Evolutionary conservation across 2,113 vertebrate species (phyloP).

Genomic region (Pelodiscus sinensis): DNA sequence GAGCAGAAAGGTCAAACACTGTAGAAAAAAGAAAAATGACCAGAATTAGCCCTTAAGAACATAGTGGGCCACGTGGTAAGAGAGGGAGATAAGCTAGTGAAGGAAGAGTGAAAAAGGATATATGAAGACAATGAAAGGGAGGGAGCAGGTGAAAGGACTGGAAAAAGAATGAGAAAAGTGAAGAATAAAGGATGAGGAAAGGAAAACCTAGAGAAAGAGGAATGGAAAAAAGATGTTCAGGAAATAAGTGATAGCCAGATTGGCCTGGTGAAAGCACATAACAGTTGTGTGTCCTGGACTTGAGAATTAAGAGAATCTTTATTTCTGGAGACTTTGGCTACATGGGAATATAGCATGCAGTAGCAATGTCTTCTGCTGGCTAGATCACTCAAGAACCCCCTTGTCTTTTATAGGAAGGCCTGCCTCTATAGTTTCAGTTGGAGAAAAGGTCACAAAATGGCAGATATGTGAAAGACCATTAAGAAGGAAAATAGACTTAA

Average conservation of each 20-base stretch:
- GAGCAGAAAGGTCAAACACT: neutral
- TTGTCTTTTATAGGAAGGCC: neutral
- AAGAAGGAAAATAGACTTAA: neutral
- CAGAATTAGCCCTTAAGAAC: neutral
- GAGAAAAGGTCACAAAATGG: neutral
- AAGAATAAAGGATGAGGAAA: neutral
- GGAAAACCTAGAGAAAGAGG: conserved; percentile 9
- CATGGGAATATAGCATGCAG: conserved; percentile 20
- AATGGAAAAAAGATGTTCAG: neutral
- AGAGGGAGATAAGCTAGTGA: neutral
- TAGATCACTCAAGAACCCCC: neutral
- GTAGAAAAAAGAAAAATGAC: neutral
- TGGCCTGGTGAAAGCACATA: conserved; percentile 7
- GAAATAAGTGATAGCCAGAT: conserved; percentile 51
- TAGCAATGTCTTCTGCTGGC: neutral
- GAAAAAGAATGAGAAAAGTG: neutral
- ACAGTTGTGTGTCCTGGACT: conserved; percentile 41
- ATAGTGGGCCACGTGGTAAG: neutral
- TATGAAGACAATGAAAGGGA: no score
- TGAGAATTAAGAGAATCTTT: conserved; percentile 46
- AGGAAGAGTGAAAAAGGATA: neutral
- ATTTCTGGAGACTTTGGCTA: conserved; percentile 13
- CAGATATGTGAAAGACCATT: neutral
- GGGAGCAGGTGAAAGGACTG: no score
- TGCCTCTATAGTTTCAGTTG: neutral